A percentile compares a stretch with the other conserved stretches of the same genome.
phyloP scores from a whole-genome alignment of 2,797 vertebrate species.

The Cephalopachus bancanus region DNA sequence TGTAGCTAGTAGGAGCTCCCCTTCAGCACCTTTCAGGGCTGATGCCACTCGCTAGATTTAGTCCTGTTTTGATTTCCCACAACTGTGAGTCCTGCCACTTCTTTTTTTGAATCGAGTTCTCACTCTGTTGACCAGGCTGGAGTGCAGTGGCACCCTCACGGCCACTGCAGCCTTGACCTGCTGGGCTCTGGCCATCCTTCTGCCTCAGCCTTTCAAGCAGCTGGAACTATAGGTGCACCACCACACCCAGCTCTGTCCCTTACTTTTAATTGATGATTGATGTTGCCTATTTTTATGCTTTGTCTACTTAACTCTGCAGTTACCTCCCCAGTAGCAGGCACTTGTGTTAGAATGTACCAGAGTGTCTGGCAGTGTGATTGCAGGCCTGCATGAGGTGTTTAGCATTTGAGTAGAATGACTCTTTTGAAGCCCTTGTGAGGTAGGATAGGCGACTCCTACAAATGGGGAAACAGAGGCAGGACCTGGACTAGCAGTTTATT shows the following conservation, averaged over 20 bases:
- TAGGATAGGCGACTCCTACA: background rate
- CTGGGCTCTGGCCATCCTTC: no score
- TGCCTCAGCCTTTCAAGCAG: no score
- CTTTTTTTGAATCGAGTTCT: no score
- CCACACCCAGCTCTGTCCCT: no score
- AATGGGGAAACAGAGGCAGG: background rate
- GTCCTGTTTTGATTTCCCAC: background rate
- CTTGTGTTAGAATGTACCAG: accelerated
- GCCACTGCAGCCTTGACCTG: no score
- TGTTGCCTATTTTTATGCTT: background rate
- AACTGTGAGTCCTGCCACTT: background rate
- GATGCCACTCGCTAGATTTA: background rate
- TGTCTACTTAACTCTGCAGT: background rate
- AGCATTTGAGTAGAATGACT: background rate
- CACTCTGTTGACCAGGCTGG: no score
- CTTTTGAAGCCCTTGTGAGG: background rate
- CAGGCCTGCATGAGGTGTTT: background rate
- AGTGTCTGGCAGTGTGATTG: background rate
- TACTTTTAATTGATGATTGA: background rate
- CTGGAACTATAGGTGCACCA: no score
- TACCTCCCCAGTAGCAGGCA: background rate
- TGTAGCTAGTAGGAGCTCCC: background rate
- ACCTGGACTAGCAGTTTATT: background rate
- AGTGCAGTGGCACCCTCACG: no score
- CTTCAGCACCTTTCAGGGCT: background rate